Evolutionary conservation across 2,797 vertebrate species (phyloP), one percentile per base, ranked within the genome.

Genomic region (Tenualosa ilisha): DNA sequence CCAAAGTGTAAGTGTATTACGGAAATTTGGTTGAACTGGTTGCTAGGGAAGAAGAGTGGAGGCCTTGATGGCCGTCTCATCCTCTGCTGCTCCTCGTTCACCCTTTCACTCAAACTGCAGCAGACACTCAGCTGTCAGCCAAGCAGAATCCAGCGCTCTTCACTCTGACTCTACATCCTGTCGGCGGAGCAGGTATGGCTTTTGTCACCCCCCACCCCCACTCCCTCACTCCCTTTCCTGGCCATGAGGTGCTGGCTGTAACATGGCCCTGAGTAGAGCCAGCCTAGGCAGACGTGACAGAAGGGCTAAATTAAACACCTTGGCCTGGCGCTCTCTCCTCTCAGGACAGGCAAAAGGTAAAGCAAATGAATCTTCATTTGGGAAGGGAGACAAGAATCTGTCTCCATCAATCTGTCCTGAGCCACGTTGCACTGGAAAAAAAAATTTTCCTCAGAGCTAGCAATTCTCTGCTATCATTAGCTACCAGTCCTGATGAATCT

Each of bases 251-350:
- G 51, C 85, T 81, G 83, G 87, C 82, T 85, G 65, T 87, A 53
- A 86, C 85, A 87, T 83, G 86, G 83, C 51, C 81, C 68, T 84
- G 81, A 85, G 83, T 54, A 83, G 89, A 84, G 15, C 68, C 89
- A 89, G 49, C 51, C 50, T 75, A 87, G 83, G 83, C 87, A 86
- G 86, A 84, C 84, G 85, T 88, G 86, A 84, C 87, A 84, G 87
- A 72, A 84, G n/a, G 37, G 75, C 85, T 89, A 89, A 84, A 86
- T 87, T 86, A 85, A 84, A 86, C 85, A 88, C 89, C 87, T 87
- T 86, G 87, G 82, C 87, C 85, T 61, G 31, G 40, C 72, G 40
- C 40, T 22, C 40, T 72, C 31, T 37, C 65, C 12, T 37, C 40
- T 84, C 49, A 53, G 84, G 75, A 81, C 83, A 87, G 53, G 63